A percentile compares a stretch with the other conserved stretches of the same genome.
Conservation (phyloP, 2,113 vertebrate genomes). For the Carassius carassius region DNA sequence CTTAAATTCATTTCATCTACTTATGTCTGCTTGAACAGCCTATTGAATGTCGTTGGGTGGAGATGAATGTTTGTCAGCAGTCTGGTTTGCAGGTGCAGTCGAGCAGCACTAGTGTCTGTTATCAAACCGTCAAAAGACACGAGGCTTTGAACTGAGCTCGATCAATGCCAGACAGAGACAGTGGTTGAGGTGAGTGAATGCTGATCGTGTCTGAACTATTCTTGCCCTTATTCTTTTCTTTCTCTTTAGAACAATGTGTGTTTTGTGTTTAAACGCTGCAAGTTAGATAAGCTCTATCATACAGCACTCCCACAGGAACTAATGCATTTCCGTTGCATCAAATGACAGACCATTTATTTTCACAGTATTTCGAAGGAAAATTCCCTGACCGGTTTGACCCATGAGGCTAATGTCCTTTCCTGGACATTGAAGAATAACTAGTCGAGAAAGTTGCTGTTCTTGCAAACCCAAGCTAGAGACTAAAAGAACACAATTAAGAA, state of each 20-base stretch:
- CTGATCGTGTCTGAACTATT: slow-evolving; percentile 11
- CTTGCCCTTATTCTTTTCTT: not conserved
- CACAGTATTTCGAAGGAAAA: slow-evolving; percentile 5
- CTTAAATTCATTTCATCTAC: not conserved
- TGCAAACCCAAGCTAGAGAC: not conserved
- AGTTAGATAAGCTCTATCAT: not conserved
- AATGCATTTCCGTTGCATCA: not conserved
- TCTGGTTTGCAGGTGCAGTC: slow-evolving; percentile 20
- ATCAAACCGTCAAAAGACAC: slow-evolving; percentile 35
- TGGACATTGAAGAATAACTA: slow-evolving; percentile 17
- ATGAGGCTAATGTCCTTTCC: not conserved
- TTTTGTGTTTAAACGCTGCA: not conserved
- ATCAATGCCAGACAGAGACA: slow-evolving; percentile 40
- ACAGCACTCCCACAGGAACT: not conserved
- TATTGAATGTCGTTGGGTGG: not conserved
- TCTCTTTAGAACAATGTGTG: not conserved
- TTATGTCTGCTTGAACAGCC: not conserved
- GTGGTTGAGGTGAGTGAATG: slow-evolving; percentile 8
- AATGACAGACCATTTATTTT: slow-evolving; percentile 25
- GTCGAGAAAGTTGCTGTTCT: not conserved
- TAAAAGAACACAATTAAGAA: slow-evolving; percentile 7
- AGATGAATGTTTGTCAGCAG: not conserved
- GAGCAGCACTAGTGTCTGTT: slow-evolving; percentile 18
- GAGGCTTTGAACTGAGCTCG: slow-evolving; percentile 13
- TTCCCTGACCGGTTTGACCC: not conserved